phyloP scores from a whole-genome alignment of 2,113 vertebrate genomes.

The Salvator merianae region DNA sequence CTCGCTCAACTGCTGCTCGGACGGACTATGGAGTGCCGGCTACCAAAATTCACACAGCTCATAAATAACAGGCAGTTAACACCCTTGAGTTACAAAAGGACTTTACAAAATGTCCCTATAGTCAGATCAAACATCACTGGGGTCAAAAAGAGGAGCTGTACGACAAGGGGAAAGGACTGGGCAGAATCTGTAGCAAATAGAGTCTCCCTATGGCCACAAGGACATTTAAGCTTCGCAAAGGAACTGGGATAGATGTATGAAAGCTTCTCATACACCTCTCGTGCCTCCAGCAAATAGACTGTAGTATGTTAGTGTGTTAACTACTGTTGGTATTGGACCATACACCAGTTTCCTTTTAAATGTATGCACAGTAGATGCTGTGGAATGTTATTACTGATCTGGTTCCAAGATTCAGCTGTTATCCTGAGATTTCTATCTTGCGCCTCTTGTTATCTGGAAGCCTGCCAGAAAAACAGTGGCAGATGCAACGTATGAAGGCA shows the following conservation, averaged over 20 bases:
- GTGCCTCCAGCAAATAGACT: no score
- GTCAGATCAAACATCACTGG: neutral
- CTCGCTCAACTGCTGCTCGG: neutral
- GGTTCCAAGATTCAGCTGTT: conserved; percentile 29
- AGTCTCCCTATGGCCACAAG: no score
- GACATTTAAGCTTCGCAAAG: no score
- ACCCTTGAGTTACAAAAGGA: neutral
- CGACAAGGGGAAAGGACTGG: no score
- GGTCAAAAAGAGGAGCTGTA: neutral
- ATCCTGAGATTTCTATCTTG: conserved; percentile 24
- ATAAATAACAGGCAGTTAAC: no score
- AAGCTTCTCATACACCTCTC: no score
- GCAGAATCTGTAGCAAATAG: no score
- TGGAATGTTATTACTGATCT: conserved; percentile 3
- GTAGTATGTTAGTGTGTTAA: neutral
- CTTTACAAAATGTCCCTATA: no score
- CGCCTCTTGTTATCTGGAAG: conserved; percentile 2
- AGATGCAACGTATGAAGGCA: neutral
- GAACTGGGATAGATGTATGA: no score
- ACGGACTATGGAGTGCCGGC: neutral
- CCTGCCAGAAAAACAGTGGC: neutral
- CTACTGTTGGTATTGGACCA: neutral
- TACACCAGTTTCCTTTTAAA: neutral
- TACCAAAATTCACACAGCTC: neutral
- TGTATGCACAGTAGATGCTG: neutral